Percentiles rank a stretch among this genome's conserved stretches.
These are phyloP conservation scores for Anthoscopus minutus DNA, from an alignment of 2,113 vertebrate species.

Conservation along the genomic window DNA sequence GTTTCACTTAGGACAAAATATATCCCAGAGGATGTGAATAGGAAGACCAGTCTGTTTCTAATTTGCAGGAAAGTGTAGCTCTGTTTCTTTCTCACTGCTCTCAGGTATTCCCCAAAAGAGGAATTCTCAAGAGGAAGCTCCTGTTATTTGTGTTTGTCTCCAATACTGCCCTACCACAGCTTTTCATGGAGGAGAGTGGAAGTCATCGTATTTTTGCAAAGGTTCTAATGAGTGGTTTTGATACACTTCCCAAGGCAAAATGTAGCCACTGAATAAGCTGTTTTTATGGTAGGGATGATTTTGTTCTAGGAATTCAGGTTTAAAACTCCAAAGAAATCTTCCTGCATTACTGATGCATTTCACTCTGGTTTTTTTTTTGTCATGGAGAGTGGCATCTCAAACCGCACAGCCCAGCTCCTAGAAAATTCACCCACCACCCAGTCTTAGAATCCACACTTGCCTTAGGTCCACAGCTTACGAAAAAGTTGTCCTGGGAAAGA, in stretches of 20 bases:
- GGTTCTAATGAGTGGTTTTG: not conserved
- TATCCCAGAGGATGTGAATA: not conserved
- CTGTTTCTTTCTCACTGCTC: not conserved
- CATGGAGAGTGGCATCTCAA: not conserved
- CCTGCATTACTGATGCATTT: accelerated
- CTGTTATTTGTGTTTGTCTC: not conserved
- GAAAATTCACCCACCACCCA: not conserved
- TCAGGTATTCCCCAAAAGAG: not conserved
- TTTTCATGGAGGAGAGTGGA: not conserved
- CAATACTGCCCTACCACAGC: not conserved
- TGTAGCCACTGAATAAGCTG: not conserved
- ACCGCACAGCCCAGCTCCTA: not conserved
- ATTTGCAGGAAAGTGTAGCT: not conserved
- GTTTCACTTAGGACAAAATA: not conserved
- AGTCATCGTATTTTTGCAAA: not conserved
- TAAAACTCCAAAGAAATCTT: not conserved
- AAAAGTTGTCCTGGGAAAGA: slow-evolving; percentile 43
- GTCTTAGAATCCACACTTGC: not conserved
- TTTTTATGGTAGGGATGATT: not conserved
- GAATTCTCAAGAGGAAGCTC: not conserved
- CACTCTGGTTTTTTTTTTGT: not conserved
- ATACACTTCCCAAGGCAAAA: not conserved
- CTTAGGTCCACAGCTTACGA: not conserved
- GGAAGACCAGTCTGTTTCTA: not conserved
- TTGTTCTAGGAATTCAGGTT: not conserved